Conservation (phyloP, 2,888 invertebrate species). For the Polietes domitor region DNA sequence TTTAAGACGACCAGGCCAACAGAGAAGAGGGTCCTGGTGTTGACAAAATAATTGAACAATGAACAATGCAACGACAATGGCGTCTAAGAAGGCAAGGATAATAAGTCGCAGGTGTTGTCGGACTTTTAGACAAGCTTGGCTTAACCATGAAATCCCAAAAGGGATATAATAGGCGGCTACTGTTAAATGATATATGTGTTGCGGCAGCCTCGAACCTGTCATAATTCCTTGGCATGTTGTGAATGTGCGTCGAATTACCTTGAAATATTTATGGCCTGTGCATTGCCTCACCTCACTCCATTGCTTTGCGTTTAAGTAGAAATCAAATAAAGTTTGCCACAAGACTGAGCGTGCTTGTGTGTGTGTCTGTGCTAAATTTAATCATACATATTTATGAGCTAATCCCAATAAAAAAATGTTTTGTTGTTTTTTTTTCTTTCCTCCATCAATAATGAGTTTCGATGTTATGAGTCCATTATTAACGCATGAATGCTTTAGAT, state of each 20-base stretch:
- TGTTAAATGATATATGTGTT: no score
- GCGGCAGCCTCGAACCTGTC: no score
- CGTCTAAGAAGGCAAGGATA: no score
- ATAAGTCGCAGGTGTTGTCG: background rate
- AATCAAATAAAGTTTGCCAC: background rate
- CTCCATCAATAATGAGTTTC: background rate
- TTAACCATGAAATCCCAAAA: no score
- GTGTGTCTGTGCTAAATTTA: background rate
- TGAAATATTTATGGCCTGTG: background rate
- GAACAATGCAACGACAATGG: no score
- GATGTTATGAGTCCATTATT: background rate
- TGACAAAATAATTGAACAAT: no score
- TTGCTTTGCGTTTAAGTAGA: background rate
- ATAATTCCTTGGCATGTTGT: no score
- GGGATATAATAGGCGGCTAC: no score
- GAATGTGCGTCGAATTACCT: background rate
- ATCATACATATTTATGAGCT: slow-evolving; percentile 23
- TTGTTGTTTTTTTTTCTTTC: background rate
- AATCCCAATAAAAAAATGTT: slow-evolving; percentile 10
- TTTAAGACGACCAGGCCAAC: no score
- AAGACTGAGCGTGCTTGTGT: background rate
- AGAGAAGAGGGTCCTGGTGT: no score
- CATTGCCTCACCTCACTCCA: background rate
- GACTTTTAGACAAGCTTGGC: background rate
- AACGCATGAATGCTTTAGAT: background rate